Base-by-base conservation (phyloP, 2,113 vertebrate species). In the Vidua chalybeata region DNA sequence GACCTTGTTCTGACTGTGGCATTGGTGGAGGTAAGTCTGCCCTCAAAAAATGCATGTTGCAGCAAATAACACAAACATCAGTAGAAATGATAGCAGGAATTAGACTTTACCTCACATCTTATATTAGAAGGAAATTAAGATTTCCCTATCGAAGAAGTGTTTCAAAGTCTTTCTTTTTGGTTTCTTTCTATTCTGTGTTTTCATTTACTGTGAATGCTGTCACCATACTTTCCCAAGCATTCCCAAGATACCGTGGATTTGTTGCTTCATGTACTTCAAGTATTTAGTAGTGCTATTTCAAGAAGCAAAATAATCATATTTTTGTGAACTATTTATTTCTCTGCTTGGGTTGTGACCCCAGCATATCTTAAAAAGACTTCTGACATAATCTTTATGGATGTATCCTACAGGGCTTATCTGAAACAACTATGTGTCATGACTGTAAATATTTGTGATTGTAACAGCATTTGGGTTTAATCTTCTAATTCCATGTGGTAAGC, bases 1-100 rank as follows among this genome's bases (percentile, higher is more conserved):
- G 98, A 99, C 76, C 99, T 99, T 87, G 97, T 99, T 91, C 94
- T 99, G 83, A 98, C 98, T 76, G 98, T 99, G 10, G 98, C 98
- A 22, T 98, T 98, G 6, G 93, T 98, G 49, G 99, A 99, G 99
- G 99, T 99, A 93, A 97, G 97, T 94, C 83, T 94, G 73, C 49
- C 61, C 87, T 89, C 64, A 55, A 55, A 52, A n/a, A 39, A 4
- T 4, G 16, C 14, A 4, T n/a, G 33, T 77, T 59, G 31, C 88
- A 52, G 28, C 62, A 86, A 80, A 48, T 54, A 59, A 31, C 21
- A 26, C 22, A 26, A 74, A 64, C 11, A 68, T 10, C 19, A 52
- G 31, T 51, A 28, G 35, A 82, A 86, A 46, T 24, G 1, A 39
- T 45, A 43, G 7, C 21, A 30, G 12, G 23, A 49, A 79, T 12